Conservation (phyloP, 2,888 invertebrate genomes). For the Cryptocheilus praepositus region DNA sequence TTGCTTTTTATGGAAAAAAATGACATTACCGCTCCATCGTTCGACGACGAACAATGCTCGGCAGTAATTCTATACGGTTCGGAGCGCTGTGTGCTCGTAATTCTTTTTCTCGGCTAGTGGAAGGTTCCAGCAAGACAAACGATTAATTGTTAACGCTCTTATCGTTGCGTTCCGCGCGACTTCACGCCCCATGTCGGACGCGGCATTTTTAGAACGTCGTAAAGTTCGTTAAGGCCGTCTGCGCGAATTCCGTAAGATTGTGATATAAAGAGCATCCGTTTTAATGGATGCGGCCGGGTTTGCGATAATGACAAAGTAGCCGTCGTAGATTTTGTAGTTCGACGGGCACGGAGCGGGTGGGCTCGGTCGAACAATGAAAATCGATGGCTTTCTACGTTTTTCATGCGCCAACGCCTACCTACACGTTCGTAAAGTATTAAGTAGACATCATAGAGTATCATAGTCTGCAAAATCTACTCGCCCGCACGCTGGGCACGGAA, state of each 20-base stretch:
- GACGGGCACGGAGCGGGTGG: slow-evolving; percentile 6
- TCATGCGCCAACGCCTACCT: slow-evolving; percentile 27
- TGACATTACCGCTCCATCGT: no score
- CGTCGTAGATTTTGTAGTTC: slow-evolving; percentile 18
- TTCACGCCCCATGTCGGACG: no score
- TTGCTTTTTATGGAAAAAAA: no score
- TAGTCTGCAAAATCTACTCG: slow-evolving; percentile 33
- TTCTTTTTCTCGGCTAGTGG: no score
- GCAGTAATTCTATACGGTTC: no score
- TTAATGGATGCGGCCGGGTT: slow-evolving; percentile 24
- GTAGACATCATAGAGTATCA: slow-evolving; percentile 37
- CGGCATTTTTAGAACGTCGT: no score
- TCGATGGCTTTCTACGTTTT: slow-evolving; percentile 12
- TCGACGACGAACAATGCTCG: no score
- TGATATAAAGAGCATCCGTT: background rate
- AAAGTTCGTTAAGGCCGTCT: background rate
- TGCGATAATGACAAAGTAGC: no score
- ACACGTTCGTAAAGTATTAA: slow-evolving; percentile 47
- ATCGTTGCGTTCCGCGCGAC: no score
- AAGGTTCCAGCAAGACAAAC: no score
- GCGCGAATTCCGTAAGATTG: background rate
- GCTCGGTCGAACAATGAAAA: slow-evolving; percentile 9
- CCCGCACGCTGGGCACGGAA: slow-evolving; percentile 9
- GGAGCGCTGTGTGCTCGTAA: no score
- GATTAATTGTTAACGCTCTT: no score